Conservation (phyloP, 1,140 invertebrate species). For the Laodelphax striatellus region DNA sequence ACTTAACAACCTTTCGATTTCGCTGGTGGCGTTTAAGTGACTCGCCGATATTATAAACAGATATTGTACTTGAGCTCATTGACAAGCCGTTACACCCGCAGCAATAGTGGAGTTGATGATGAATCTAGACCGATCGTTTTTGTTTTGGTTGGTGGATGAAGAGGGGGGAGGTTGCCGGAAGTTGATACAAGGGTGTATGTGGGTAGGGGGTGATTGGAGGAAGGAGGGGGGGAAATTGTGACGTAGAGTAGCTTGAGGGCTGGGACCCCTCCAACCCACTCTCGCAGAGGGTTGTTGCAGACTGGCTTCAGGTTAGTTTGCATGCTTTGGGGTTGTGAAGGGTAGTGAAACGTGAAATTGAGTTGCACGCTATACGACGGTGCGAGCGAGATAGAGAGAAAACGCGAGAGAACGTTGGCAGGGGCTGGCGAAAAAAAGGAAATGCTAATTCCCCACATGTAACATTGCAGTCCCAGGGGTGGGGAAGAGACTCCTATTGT, state of each 20-base stretch:
- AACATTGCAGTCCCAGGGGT: constrained; percentile 12
- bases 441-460: constrained; percentile 22
- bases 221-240: neutral
- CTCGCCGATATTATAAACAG: no score
- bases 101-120: no score
- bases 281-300: neutral
- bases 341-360: constrained; percentile 17
- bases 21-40: no score
- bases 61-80: no score
- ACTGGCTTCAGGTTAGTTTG: neutral
- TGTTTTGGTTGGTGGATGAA: no score
- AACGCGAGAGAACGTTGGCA: neutral
- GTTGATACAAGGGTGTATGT: neutral
- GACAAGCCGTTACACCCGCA: no score
- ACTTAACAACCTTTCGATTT: no score
- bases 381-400: neutral
- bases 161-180: no score
- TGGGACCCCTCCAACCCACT: no score
- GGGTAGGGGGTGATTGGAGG: neutral
- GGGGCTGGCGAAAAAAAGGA: constrained; percentile 16
- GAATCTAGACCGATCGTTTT: no score
- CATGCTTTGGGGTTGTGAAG: constrained; percentile 15
- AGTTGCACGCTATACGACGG: constrained; percentile 13
- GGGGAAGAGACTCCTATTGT: neutral
- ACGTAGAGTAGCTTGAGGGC: neutral